A percentile compares a stretch with the other conserved stretches of the same genome.
Evolutionary conservation across 1,140 invertebrate species (phyloP).

Genomic region (Brevipalpus yothersi): DNA sequence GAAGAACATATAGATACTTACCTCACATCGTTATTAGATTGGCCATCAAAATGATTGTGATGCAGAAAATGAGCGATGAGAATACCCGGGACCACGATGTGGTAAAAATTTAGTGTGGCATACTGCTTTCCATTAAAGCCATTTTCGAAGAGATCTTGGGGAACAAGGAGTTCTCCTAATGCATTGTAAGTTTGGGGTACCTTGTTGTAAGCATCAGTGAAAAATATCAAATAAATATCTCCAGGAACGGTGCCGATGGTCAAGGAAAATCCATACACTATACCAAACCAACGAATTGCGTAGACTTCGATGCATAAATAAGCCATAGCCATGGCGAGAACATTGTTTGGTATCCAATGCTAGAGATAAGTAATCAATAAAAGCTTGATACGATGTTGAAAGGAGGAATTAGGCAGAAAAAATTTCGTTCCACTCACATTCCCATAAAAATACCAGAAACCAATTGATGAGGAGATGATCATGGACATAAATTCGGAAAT

Average conservation of each 20-base stretch:
- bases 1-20: constrained; percentile 17
- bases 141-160: constrained; percentile 92
- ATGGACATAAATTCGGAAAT: constrained; percentile 71
- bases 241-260: constrained; percentile 96
- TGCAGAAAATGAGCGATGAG: constrained; percentile 89
- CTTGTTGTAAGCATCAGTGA: constrained; percentile 99
- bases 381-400: too few relatives aligned
- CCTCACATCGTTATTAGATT: too few relatives aligned
- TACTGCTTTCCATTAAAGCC: constrained; percentile 92
- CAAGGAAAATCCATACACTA: constrained; percentile 77
- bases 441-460: constrained; percentile 56
- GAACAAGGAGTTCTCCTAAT: constrained; percentile 95
- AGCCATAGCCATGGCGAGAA: constrained; percentile 93
- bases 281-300: constrained; percentile 83
- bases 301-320: constrained; percentile 91
- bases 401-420: not conserved
- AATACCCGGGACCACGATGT: constrained; percentile 96
- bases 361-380: constrained; percentile 23
- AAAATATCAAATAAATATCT: constrained; percentile 96
- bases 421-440: too few relatives aligned
- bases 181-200: constrained; percentile 97
- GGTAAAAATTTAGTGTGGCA: constrained; percentile 93
- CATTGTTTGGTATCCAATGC: constrained; percentile 98
- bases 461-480: constrained; percentile 43
- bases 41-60: too few relatives aligned